Evolutionary conservation across 2,113 vertebrate genomes (phyloP).

Genomic region (Gorsachius goisagi): DNA sequence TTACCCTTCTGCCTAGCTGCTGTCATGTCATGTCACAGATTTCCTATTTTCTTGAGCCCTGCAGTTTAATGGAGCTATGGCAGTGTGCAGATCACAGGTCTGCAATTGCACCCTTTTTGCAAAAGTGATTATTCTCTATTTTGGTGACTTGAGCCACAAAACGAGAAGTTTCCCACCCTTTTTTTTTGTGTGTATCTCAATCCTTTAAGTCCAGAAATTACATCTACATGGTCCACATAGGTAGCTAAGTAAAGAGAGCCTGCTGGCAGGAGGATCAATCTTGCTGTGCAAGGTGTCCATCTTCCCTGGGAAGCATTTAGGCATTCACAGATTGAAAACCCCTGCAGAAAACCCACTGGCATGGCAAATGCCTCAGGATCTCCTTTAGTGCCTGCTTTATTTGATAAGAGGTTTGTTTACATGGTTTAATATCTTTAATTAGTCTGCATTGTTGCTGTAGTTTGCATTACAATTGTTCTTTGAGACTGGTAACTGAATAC

Average conservation of each 20-base stretch:
- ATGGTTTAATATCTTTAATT: slow-evolving; percentile 48
- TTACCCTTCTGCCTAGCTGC: background rate
- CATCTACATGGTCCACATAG: background rate
- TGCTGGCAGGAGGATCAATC: background rate
- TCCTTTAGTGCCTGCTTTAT: background rate
- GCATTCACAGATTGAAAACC: background rate
- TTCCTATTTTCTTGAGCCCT: background rate
- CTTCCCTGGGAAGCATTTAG: background rate
- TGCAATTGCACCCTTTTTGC: background rate
- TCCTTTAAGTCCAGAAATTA: background rate
- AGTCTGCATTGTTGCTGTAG: background rate
- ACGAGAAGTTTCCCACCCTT: background rate
- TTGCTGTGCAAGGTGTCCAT: background rate
- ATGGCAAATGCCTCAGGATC: background rate
- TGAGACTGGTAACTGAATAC: background rate
- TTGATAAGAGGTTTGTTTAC: slow-evolving; percentile 39
- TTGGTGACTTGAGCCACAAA: background rate
- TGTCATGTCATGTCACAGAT: background rate
- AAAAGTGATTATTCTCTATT: background rate
- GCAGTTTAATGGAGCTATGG: background rate
- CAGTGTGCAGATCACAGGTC: background rate
- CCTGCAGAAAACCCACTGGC: background rate
- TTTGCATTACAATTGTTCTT: slow-evolving; percentile 14
- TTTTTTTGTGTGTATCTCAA: background rate
- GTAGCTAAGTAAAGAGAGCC: background rate